Conservation (phyloP, 2,888 invertebrate species). For the Petrolisthes cinctipes region DNA sequence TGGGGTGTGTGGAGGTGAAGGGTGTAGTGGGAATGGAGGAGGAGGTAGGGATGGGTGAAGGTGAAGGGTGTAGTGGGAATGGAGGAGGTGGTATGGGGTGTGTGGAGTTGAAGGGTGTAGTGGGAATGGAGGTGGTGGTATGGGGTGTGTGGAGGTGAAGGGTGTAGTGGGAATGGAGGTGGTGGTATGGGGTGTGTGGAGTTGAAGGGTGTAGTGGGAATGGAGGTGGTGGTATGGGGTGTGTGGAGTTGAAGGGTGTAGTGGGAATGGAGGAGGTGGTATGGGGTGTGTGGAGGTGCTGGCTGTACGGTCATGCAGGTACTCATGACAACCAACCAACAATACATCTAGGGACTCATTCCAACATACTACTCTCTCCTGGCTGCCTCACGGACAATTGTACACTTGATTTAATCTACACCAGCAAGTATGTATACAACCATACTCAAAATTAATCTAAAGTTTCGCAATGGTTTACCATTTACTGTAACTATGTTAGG, state of each 20-base stretch:
- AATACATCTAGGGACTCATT: too few relatives aligned
- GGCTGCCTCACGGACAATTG: too few relatives aligned
- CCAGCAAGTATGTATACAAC: too few relatives aligned
- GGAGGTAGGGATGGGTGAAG: neutral
- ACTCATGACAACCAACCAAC: too few relatives aligned
- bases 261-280: neutral
- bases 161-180: neutral
- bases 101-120: neutral
- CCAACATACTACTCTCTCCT: too few relatives aligned
- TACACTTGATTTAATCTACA: too few relatives aligned
- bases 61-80: neutral
- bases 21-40: neutral
- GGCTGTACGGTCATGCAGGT: neutral
- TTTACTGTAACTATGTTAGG: too few relatives aligned
- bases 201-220: neutral
- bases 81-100: neutral
- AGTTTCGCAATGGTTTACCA: too few relatives aligned
- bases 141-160: neutral
- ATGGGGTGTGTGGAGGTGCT: neutral
- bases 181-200: neutral
- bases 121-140: neutral
- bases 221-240: neutral
- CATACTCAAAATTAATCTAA: too few relatives aligned
- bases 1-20: neutral
- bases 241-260: too few relatives aligned